These are phyloP conservation scores for Corvus hawaiiensis DNA, from an alignment of 2,113 vertebrate genomes.

Conservation along the genomic window DNA sequence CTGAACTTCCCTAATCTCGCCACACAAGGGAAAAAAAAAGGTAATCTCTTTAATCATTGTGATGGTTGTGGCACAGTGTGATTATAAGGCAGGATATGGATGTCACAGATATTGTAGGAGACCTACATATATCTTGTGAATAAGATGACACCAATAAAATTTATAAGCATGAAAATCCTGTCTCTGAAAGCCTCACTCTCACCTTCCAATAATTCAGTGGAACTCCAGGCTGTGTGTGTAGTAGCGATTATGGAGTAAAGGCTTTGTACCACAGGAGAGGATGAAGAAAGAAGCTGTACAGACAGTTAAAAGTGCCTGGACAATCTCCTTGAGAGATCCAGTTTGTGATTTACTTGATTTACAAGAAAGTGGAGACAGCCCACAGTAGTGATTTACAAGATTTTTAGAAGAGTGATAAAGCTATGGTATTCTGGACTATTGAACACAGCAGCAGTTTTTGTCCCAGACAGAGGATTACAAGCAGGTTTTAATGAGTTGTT, in stretches of 20 bases:
- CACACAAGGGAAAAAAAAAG: neutral
- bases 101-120: constrained; percentile 26
- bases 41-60: constrained; percentile 25
- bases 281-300: neutral
- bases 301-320: neutral
- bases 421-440: neutral
- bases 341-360: neutral
- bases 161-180: constrained; percentile 28
- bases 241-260: neutral
- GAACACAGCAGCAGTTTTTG: neutral
- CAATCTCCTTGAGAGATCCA: neutral
- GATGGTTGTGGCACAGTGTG: constrained; percentile 22
- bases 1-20: neutral
- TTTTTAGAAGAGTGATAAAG: neutral
- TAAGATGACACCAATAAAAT: constrained; percentile 25
- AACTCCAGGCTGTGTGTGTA: neutral
- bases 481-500: neutral
- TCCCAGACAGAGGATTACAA: neutral
- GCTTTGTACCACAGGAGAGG: neutral
- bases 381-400: neutral
- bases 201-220: neutral
- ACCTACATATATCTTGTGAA: neutral
- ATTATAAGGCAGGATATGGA: constrained; percentile 50
- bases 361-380: neutral
- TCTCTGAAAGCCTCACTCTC: constrained; percentile 9